Evolutionary conservation across 2,888 invertebrate species (phyloP).

Genomic region (Caenorhabditis sp.): DNA sequence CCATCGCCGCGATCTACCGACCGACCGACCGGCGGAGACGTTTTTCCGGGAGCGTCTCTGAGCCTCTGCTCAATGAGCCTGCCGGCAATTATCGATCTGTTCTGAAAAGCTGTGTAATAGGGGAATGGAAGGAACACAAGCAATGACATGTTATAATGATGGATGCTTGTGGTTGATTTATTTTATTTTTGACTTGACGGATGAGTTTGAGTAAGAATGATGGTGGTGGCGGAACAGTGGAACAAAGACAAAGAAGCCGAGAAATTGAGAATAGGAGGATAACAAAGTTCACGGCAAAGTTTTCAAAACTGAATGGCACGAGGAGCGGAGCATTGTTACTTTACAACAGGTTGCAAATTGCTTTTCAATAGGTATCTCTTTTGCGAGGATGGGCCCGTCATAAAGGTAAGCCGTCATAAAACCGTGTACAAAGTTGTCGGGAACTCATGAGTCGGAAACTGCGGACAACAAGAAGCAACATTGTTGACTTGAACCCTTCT

Average conservation of each 20-base stretch:
- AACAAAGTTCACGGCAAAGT: conserved; percentile 7
- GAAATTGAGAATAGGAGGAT: conserved; percentile 4
- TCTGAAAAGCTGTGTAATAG: conserved; percentile 38
- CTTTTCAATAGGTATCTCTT: conserved; percentile 32
- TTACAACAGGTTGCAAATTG: conserved; percentile 51
- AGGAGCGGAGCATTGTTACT: conserved; percentile 16
- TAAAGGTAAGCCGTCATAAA: conserved; percentile 29
- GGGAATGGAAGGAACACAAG: conserved; percentile 38
- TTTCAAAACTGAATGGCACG: conserved; percentile 11
- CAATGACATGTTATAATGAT: conserved; percentile 60
- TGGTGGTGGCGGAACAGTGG: too few relatives aligned
- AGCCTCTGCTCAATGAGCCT: conserved; percentile 40
- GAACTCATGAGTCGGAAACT: not conserved
- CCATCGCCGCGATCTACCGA: conserved; percentile 36
- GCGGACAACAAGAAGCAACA: conserved; percentile 24
- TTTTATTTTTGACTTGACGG: conserved; percentile 45
- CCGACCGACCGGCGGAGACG: conserved; percentile 46
- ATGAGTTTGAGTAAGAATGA: not conserved
- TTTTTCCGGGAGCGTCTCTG: conserved; percentile 54
- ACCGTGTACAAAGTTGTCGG: conserved; percentile 25
- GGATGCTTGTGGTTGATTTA: conserved; percentile 50
- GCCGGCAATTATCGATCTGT: conserved; percentile 57
- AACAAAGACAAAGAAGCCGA: not conserved
- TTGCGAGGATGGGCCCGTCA: conserved; percentile 16
- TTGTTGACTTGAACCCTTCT: conserved; percentile 10